phyloP scores from a whole-genome alignment of 2,113 vertebrate genomes.

The Macrotis lagotis region DNA sequence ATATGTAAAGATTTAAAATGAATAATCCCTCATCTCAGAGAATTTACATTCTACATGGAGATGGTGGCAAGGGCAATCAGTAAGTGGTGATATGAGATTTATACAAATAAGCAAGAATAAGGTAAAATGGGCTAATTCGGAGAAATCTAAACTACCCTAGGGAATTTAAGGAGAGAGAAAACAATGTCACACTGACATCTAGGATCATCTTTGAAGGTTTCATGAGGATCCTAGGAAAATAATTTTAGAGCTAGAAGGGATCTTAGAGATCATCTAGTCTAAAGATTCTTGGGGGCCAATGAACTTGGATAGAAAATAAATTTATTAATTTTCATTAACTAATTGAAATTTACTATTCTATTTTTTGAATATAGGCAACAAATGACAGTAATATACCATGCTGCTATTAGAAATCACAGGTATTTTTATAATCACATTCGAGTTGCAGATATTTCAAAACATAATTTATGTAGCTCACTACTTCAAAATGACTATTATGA shows the following conservation, averaged over 20 bases:
- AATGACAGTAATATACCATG: not conserved
- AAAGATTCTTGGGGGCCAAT: not conserved
- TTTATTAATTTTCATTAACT: not conserved
- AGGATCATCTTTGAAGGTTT: not conserved
- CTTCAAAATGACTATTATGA: too few species aligned
- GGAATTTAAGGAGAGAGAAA: not conserved
- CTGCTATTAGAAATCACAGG: not conserved
- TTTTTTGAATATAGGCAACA: not conserved
- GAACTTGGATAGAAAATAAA: not conserved
- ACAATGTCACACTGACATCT: not conserved
- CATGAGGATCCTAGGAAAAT: not conserved
- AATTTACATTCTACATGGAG: not conserved
- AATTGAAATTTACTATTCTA: not conserved
- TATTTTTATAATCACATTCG: not conserved
- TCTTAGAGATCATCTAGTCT: not conserved
- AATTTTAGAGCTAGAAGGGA: too few species aligned
- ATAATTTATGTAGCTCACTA: too few species aligned
- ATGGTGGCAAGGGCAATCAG: not conserved
- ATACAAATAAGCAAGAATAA: not conserved
- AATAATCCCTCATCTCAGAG: not conserved
- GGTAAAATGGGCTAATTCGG: not conserved
- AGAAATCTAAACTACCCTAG: not conserved
- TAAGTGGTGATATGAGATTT: not conserved
- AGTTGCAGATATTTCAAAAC: not conserved
- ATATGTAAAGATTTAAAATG: not conserved